A percentile compares a stretch with the other conserved stretches of the same genome.
Evolutionary conservation across 2,888 invertebrate genomes (phyloP).

Genomic region (Choristoneura rosaceana): DNA sequence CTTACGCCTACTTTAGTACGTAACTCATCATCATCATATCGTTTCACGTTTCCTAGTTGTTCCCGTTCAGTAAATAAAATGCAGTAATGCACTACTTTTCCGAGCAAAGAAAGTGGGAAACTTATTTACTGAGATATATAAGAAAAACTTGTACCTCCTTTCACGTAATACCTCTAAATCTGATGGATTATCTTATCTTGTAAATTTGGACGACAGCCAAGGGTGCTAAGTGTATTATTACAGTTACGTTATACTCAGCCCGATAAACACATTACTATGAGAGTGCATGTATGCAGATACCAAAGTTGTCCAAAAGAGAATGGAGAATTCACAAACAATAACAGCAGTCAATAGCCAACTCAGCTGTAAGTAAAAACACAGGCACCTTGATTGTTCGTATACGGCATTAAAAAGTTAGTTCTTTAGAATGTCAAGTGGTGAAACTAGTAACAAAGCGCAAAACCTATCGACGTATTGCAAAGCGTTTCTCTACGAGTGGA

Average conservation of each 20-base stretch:
- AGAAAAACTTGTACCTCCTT: no score
- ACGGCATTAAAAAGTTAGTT: conserved; percentile 50
- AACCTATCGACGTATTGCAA: conserved; percentile 66
- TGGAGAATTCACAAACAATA: not conserved
- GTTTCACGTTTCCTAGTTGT: not conserved
- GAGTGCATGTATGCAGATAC: no score
- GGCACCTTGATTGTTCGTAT: conserved; percentile 37
- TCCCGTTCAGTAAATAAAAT: not conserved
- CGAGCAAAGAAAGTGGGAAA: no score
- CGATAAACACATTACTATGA: not conserved
- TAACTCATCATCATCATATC: conserved; percentile 9
- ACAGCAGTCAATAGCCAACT: not conserved
- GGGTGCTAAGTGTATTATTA: no score
- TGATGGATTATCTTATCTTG: no score
- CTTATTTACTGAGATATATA: no score
- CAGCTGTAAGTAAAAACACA: conserved; percentile 5
- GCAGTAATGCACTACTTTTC: no score
- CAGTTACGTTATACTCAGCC: no score
- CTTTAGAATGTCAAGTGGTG: conserved; percentile 59
- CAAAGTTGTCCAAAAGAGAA: not conserved
- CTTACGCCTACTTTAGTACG: conserved; percentile 12
- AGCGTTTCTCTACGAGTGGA: conserved; percentile 55
- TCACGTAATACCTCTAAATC: no score
- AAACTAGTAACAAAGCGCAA: conserved; percentile 66
- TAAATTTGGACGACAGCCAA: no score